Percentiles rank a stretch among this genome's conserved stretches.
Evolutionary conservation across 2,113 vertebrate species (phyloP).

Genomic region (Perca flavescens): DNA sequence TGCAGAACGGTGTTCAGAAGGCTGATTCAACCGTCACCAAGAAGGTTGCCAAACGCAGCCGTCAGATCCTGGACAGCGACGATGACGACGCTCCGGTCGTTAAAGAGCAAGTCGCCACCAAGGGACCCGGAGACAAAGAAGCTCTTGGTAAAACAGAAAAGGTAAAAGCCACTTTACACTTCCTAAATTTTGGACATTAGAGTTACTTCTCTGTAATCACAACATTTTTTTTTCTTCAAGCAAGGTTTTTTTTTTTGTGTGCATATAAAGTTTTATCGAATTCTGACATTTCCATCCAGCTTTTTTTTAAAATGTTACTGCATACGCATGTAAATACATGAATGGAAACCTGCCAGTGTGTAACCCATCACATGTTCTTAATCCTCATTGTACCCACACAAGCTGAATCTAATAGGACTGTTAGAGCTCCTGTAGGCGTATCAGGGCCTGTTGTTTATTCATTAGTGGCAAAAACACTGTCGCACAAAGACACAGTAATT

Average conservation of each 20-base stretch:
- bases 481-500: slow-evolving; percentile 43
- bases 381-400: not conserved
- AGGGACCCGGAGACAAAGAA: slow-evolving; percentile 38
- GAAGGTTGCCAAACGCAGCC: slow-evolving; percentile 79
- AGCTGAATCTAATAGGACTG: not conserved
- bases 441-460: slow-evolving; percentile 40
- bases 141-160: slow-evolving; percentile 46
- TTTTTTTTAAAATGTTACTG: too few relatives aligned
- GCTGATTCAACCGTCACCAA: slow-evolving; percentile 83
- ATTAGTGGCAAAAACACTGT: not conserved
- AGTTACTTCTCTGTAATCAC: not conserved
- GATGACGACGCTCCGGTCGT: slow-evolving; percentile 81
- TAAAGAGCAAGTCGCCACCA: slow-evolving; percentile 57
- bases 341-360: not conserved
- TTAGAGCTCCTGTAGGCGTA: slow-evolving; percentile 19
- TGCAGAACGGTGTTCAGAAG: slow-evolving; percentile 82
- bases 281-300: too few relatives aligned
- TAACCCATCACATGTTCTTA: not conserved
- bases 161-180: slow-evolving; percentile 27
- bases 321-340: too few relatives aligned
- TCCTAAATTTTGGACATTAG: not conserved
- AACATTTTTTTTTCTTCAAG: too few relatives aligned
- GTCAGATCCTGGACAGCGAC: slow-evolving; percentile 85
- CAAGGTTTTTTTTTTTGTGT: too few relatives aligned
- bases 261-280: too few relatives aligned